Evolutionary conservation across 1,140 invertebrate species (phyloP), one percentile per base, ranked within the genome.

Genomic region (Drosophila leontia): DNA sequence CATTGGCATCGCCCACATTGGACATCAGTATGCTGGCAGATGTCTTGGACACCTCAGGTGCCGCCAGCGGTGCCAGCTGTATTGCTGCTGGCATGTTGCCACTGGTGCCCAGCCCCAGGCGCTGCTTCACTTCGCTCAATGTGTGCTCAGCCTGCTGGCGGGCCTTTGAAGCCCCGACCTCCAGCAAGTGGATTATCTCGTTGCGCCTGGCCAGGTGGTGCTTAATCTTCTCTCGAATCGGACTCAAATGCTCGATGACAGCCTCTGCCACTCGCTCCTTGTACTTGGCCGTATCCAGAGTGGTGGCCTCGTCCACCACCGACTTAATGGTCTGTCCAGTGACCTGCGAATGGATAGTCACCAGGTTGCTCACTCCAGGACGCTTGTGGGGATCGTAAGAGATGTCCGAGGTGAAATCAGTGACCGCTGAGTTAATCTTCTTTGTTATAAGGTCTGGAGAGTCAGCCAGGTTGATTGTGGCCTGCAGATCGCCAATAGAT

Each of bases 381-480:
- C 98, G 94, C 3, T 91, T 93, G 55, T 95, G 94, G 0, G 96
- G 96, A 75, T 98, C 96, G 92, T 95, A 99, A 3, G 96, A 96
- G 2, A 99, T 94, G 90, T 95, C 95, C 9, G 97, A 97, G 1
- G 94, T 97, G 80, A 96, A 98, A 93, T 99, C 99, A 0, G 98
- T 99, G 0, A 99, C 92, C 0, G 99, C 96, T 93, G 98, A 99
- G 91, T 97, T 97, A 8, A 99, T 94, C 94, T 99, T 99, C 35
- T 95, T 94, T 7, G 92, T 51, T 53, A 99, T 96, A 34, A 93
- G 88, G 35, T 98, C 97, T 0, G 97, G 95, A 1, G 94, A 87
- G 93, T 99, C 98, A n/a, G 93, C 95, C 3, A 99, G 91, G 57
- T 97, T 94, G 51, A 99, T 97, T 59, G 96, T 94, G 69, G 96